Percentiles rank a stretch among this genome's conserved stretches.
Conservation (phyloP, 2,888 invertebrate genomes). For the Oscheius onirici region DNA sequence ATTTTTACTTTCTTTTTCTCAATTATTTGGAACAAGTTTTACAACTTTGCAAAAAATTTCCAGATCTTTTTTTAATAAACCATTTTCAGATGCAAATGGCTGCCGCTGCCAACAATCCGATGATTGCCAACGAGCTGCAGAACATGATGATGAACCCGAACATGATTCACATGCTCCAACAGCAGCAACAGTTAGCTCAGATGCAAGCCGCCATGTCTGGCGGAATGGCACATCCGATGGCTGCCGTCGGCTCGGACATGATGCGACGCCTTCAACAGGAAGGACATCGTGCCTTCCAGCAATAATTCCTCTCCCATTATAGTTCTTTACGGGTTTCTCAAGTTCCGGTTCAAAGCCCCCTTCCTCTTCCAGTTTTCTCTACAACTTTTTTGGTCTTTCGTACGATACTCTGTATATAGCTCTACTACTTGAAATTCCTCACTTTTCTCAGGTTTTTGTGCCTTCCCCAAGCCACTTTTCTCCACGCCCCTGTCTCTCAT, state of each 20-base stretch:
- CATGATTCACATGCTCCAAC: constrained; percentile 33
- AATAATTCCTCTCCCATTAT: not conserved
- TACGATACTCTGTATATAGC: constrained; percentile 10
- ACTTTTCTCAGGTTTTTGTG: constrained; percentile 26
- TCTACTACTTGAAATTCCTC: not conserved
- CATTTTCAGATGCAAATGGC: constrained; percentile 19
- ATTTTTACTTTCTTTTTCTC: not conserved
- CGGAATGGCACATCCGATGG: constrained; percentile 6
- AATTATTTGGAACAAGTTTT: not conserved
- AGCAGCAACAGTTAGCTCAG: constrained; percentile 17
- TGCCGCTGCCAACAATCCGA: not conserved
- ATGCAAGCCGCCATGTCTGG: not conserved
- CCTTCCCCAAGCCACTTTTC: constrained; percentile 1
- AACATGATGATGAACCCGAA: constrained; percentile 26
- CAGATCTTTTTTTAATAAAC: not conserved
- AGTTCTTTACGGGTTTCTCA: constrained; percentile 22
- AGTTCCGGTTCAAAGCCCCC: constrained; percentile 6
- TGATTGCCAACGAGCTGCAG: constrained; percentile 29
- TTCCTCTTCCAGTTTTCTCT: not conserved
- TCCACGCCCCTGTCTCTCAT: not conserved
- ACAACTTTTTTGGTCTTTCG: not conserved
- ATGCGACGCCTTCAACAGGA: constrained; percentile 39
- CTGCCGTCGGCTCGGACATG: constrained; percentile 34
- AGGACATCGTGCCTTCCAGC: constrained; percentile 22
- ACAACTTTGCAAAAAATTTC: not conserved